Percentiles rank a stretch among this genome's conserved stretches.
Conservation (phyloP, 1,140 invertebrate species). For the Drosophila sturtevanti region DNA sequence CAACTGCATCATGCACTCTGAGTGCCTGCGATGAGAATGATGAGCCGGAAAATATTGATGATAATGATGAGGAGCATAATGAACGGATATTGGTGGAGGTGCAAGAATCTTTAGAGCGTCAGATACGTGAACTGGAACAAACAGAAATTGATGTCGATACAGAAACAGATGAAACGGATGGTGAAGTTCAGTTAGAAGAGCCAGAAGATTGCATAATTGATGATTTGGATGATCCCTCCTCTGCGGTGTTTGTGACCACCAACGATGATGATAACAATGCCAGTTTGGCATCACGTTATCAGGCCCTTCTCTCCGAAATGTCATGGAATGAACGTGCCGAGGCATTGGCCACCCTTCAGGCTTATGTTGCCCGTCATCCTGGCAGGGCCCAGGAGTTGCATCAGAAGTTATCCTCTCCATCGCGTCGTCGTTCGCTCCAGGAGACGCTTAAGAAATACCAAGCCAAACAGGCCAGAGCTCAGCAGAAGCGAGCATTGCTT, state of each 20-base stretch:
- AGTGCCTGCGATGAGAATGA: slow-evolving; percentile 79
- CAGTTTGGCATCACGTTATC: slow-evolving; percentile 86
- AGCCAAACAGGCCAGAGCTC: slow-evolving; percentile 93
- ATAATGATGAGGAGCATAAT: slow-evolving; percentile 83
- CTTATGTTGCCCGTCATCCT: slow-evolving; percentile 91
- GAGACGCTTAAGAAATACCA: slow-evolving; percentile 92
- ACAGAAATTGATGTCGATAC: slow-evolving; percentile 92
- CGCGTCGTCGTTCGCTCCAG: slow-evolving; percentile 90
- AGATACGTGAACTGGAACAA: slow-evolving; percentile 90
- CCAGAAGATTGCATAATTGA: slow-evolving; percentile 49
- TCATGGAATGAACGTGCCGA: slow-evolving; percentile 91
- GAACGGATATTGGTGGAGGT: slow-evolving; percentile 89
- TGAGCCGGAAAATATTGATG: slow-evolving; percentile 58
- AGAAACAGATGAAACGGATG: slow-evolving; percentile 90
- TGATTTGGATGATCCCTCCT: slow-evolving; percentile 49
- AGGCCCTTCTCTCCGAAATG: slow-evolving; percentile 89
- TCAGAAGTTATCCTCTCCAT: slow-evolving; percentile 96
- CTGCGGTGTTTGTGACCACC: slow-evolving; percentile 63
- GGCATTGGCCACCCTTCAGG: slow-evolving; percentile 89
- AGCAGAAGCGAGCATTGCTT: slow-evolving; percentile 90
- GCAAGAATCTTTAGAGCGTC: slow-evolving; percentile 90
- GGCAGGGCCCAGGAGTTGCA: slow-evolving; percentile 95
- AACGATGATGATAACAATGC: slow-evolving; percentile 80
- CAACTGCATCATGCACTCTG: slow-evolving; percentile 21
- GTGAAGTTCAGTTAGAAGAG: slow-evolving; percentile 74